These are phyloP conservation scores for Drosophila ustulata DNA, from an alignment of 2,888 invertebrate genomes.

Conservation along the genomic window DNA sequence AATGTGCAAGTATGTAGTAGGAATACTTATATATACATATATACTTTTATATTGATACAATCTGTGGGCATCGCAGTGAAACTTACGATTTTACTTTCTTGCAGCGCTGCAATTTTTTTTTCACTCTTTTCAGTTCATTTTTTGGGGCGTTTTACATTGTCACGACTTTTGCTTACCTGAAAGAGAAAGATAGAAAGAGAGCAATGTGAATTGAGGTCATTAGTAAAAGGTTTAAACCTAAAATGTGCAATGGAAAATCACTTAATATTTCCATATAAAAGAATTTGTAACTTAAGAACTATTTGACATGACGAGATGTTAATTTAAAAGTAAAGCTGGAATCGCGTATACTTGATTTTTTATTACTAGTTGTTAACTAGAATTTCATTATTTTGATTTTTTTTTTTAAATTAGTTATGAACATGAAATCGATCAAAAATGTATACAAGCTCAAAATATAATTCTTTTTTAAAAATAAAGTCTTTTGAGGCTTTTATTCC, in stretches of 20 bases:
- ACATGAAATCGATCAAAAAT: too few relatives aligned
- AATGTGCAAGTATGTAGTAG: slow-evolving; percentile 4
- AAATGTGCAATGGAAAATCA: slow-evolving; percentile 43
- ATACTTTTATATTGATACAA: slow-evolving; percentile 49
- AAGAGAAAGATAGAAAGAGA: slow-evolving; percentile 68
- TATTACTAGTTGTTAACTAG: too few relatives aligned
- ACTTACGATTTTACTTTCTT: slow-evolving; percentile 67
- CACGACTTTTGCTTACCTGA: slow-evolving; percentile 79
- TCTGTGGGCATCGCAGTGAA: slow-evolving; percentile 64
- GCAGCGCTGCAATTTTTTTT: slow-evolving; percentile 50
- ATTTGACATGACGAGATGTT: background rate
- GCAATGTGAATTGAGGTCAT: slow-evolving; percentile 72
- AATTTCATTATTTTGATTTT: too few relatives aligned
- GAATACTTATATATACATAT: slow-evolving; percentile 11
- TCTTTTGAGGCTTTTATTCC: background rate
- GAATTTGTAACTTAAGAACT: slow-evolving; percentile 3
- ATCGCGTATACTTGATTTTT: too few relatives aligned
- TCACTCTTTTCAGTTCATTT: slow-evolving; percentile 21
- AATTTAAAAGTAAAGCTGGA: too few relatives aligned
- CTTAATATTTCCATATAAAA: slow-evolving; percentile 25
- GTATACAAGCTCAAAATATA: background rate
- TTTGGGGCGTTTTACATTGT: slow-evolving; percentile 65
- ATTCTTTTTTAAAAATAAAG: background rate
- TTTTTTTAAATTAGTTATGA: too few relatives aligned
- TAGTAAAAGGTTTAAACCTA: slow-evolving; percentile 67